Conservation (phyloP, 2,888 invertebrate genomes). For the Orthosia incerta region DNA sequence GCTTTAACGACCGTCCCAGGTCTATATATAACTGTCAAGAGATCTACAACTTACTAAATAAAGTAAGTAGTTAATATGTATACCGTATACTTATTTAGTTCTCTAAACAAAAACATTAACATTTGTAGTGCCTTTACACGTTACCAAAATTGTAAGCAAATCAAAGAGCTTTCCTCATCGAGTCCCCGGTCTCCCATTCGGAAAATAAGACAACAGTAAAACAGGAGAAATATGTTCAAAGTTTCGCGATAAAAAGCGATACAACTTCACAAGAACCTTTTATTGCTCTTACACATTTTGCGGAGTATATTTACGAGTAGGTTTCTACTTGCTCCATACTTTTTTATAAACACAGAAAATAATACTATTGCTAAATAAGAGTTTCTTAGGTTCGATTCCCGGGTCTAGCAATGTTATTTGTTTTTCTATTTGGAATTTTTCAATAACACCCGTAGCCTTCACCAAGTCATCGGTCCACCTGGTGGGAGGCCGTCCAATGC, state of each 20-base stretch:
- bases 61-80: too few species aligned
- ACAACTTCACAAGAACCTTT: constrained; percentile 54
- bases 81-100: too few species aligned
- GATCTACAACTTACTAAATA: too few species aligned
- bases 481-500: too few species aligned
- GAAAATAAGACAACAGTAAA: constrained; percentile 56
- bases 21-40: too few species aligned
- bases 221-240: constrained; percentile 63
- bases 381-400: too few species aligned
- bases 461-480: too few species aligned
- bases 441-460: too few species aligned
- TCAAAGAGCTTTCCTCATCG: constrained; percentile 19
- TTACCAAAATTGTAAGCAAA: constrained; percentile 26
- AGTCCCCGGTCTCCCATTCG: constrained; percentile 46
- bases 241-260: constrained; percentile 65
- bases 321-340: not conserved
- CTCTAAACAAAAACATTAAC: not conserved
- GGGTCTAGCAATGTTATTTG: too few species aligned
- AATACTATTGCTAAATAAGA: too few species aligned
- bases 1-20: too few species aligned
- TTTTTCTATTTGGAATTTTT: too few species aligned
- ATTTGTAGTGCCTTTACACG: not conserved
- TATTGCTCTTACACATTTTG: constrained; percentile 41
- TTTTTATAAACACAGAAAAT: not conserved
- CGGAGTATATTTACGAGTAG: constrained; percentile 4